Evolutionary conservation across 2,797 vertebrate species (phyloP).

Genomic region (Carapus acus): DNA sequence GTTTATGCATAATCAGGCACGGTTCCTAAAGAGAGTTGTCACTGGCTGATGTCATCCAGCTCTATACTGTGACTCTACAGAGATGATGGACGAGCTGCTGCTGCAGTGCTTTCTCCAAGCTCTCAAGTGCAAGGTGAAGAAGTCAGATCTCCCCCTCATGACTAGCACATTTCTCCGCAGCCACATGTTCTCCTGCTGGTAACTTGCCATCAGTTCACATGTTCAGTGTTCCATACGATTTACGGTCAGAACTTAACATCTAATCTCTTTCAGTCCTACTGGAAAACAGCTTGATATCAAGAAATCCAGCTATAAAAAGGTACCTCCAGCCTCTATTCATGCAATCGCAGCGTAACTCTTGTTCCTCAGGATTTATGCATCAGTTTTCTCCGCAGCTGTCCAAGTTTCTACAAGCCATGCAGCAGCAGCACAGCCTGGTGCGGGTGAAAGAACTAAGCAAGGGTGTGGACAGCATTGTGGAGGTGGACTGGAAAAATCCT

Average conservation of each 20-base stretch:
- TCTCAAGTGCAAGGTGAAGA: conserved; percentile 88
- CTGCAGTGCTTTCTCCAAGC: conserved; percentile 89
- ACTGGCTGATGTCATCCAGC: conserved; percentile 26
- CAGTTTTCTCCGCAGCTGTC: conserved; percentile 76
- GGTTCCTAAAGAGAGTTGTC: conserved; percentile 3
- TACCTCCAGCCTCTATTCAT: conserved; percentile 42
- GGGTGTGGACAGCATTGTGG: conserved; percentile 95
- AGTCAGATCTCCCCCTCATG: conserved; percentile 90
- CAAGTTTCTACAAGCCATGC: conserved; percentile 91
- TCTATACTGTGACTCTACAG: conserved; percentile 64
- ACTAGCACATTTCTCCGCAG: conserved; percentile 89
- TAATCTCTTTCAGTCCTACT: conserved; percentile 72
- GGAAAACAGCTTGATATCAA: conserved; percentile 88
- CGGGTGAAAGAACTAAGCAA: conserved; percentile 89
- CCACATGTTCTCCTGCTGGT: conserved; percentile 96
- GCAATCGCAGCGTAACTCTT: neutral
- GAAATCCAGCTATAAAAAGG: conserved; percentile 98
- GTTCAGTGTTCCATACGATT: neutral
- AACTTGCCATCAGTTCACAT: conserved; percentile 21
- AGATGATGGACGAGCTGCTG: conserved; percentile 87
- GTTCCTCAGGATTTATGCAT: neutral
- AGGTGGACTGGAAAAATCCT: conserved; percentile 88
- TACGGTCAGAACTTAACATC: neutral
- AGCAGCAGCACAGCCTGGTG: conserved; percentile 83
- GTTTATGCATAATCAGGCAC: conserved; percentile 6